phyloP scores from a whole-genome alignment of 1,140 invertebrate genomes.

The Lepeophtheirus salmonis region DNA sequence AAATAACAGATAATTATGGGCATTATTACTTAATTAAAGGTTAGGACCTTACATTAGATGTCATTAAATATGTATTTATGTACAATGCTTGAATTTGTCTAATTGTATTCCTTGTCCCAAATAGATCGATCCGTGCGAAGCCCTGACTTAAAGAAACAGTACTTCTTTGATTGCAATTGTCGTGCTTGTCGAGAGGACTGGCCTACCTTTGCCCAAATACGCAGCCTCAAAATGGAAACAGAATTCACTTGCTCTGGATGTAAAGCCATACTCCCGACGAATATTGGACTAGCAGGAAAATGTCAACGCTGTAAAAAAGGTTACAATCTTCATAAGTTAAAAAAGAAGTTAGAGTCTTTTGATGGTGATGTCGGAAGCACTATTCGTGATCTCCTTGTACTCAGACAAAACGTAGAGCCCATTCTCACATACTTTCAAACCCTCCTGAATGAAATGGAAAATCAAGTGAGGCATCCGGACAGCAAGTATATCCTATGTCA shows the following conservation, averaged over 20 bases:
- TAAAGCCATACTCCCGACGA: background rate
- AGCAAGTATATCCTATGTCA: slow-evolving; percentile 4
- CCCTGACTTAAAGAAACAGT: slow-evolving; percentile 10
- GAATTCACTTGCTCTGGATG: slow-evolving; percentile 4
- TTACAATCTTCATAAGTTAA: background rate
- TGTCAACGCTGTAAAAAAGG: slow-evolving; percentile 8
- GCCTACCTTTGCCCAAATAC: background rate
- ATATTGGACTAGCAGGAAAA: background rate
- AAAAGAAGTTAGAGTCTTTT: slow-evolving; percentile 1
- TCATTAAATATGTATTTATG: too few species aligned
- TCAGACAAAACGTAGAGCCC: background rate
- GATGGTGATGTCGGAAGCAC: background rate
- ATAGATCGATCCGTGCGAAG: background rate
- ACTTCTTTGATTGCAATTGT: slow-evolving; percentile 17
- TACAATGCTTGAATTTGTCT: background rate
- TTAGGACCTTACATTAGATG: background rate
- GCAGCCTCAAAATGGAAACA: slow-evolving; percentile 1
- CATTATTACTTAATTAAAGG: slow-evolving; percentile 29
- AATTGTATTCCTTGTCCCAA: background rate
- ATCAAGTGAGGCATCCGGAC: background rate
- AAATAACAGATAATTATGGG: slow-evolving; percentile 42
- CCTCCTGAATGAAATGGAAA: background rate
- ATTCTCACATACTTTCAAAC: background rate
- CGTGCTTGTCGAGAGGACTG: slow-evolving; percentile 12
- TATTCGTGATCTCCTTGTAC: background rate